Conservation (phyloP, 2,888 invertebrate species). For the Drosophila crucigera region DNA sequence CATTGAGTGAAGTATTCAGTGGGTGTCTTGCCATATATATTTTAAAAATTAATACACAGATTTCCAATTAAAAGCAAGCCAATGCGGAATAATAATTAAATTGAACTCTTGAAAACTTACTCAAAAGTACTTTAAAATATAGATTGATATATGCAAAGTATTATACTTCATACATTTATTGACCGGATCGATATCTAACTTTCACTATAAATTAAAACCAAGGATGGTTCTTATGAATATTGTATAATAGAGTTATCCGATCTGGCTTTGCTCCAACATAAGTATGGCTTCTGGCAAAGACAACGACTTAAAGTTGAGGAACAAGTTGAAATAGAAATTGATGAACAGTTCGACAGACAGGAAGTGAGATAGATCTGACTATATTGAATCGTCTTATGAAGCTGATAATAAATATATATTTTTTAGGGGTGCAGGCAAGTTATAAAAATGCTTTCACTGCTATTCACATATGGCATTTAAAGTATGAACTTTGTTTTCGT, state of each 20-base stretch:
- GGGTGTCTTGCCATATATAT: not conserved
- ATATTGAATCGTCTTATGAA: not conserved
- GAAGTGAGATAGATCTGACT: too few species aligned
- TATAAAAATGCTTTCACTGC: not conserved
- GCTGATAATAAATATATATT: not conserved
- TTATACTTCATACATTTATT: too few species aligned
- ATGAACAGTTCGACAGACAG: too few species aligned
- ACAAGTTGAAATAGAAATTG: too few species aligned
- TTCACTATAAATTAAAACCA: not conserved
- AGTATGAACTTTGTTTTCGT: not conserved
- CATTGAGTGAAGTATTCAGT: not conserved
- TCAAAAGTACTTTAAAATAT: not conserved
- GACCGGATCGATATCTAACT: not conserved
- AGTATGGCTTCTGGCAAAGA: too few species aligned
- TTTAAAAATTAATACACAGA: not conserved
- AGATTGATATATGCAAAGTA: too few species aligned
- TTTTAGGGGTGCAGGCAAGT: not conserved
- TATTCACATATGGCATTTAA: not conserved
- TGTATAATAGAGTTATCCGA: too few species aligned
- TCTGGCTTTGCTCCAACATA: too few species aligned
- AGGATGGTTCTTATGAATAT: too few species aligned
- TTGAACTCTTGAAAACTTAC: not conserved
- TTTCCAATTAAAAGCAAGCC: not conserved
- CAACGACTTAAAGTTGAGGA: too few species aligned
- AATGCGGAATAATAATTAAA: not conserved